Conservation (phyloP, 2,113 vertebrate genomes). For the Gorsachius goisagi region DNA sequence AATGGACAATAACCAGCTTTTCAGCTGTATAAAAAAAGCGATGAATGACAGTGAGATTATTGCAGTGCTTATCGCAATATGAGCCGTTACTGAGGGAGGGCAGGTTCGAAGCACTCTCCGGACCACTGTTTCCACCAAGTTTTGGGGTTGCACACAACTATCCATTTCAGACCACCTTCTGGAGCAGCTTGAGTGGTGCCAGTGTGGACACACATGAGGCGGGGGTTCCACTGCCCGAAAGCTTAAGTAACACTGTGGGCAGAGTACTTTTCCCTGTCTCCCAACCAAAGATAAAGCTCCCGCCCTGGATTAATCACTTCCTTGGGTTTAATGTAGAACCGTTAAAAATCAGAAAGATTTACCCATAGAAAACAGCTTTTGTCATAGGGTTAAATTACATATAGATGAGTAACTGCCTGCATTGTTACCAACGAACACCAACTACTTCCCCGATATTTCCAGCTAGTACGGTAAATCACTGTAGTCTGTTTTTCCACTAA, state of each 20-base stretch:
- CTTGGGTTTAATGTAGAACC: neutral
- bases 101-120: neutral
- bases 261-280: neutral
- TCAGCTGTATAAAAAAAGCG: neutral
- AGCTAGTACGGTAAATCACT: neutral
- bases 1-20: neutral
- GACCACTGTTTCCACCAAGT: neutral
- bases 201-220: rapidly evolving
- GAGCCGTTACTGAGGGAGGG: neutral
- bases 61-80: neutral
- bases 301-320: neutral
- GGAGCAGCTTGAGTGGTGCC: neutral
- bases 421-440: neutral
- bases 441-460: neutral
- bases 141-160: neutral
- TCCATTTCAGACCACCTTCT: neutral
- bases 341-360: neutral
- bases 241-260: neutral
- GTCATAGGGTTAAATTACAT: neutral
- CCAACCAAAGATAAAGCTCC: neutral
- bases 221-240: neutral
- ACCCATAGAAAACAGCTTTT: neutral
- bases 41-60: neutral
- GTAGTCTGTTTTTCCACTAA: neutral
- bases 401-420: neutral